phyloP scores from a whole-genome alignment of 2,888 invertebrate genomes.

The Abrostola tripartita region DNA sequence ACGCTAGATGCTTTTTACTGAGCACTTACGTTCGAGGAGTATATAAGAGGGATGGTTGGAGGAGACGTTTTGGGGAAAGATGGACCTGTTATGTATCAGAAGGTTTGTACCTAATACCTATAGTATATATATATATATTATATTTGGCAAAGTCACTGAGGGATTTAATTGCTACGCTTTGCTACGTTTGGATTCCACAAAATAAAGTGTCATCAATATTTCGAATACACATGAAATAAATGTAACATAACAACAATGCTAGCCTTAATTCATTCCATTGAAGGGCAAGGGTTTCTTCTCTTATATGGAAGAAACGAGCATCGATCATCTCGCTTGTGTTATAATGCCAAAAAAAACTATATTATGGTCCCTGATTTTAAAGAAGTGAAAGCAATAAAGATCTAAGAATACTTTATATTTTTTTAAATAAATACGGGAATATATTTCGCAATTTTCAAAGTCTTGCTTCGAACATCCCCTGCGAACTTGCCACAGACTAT shows the following conservation, averaged over 20 bases:
- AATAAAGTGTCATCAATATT: no score
- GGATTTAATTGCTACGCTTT: no score
- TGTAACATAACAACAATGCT: no score
- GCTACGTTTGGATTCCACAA: no score
- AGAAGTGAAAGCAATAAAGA: neutral
- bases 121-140: neutral
- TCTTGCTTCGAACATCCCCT: constrained; percentile 59
- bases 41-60: constrained; percentile 16
- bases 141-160: no score
- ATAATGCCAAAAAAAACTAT: neutral
- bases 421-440: constrained; percentile 36
- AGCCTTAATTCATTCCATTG: no score
- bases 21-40: constrained; percentile 58
- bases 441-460: constrained; percentile 53
- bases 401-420: neutral
- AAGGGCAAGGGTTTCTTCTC: no score
- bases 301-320: no score
- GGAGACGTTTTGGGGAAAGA: constrained; percentile 17
- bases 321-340: no score
- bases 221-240: no score
- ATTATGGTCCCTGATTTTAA: neutral
- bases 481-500: constrained; percentile 70
- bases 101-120: neutral
- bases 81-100: neutral
- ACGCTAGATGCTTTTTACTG: constrained; percentile 81